Evolutionary conservation across 2,113 vertebrate species (phyloP).

Genomic region (Prochilodus magdalenae): DNA sequence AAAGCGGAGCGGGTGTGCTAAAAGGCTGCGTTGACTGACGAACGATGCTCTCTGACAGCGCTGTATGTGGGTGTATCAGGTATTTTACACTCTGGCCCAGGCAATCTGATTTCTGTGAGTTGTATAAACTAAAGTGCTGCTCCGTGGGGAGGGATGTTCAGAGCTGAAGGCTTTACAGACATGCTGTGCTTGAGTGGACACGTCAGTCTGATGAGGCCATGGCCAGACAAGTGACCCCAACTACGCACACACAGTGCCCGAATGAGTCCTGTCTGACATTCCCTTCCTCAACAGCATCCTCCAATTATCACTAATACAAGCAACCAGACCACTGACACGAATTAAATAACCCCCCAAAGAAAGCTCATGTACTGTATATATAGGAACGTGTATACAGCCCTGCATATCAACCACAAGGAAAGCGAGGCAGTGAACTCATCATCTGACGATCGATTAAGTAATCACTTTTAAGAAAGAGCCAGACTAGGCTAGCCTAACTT

Average conservation of each 20-base stretch:
- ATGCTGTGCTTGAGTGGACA: slow-evolving; percentile 40
- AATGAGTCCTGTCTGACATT: background rate
- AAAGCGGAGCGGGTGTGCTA: too few species aligned
- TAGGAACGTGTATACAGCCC: background rate
- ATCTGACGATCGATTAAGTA: too few species aligned
- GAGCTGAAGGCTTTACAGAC: slow-evolving; percentile 45
- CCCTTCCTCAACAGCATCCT: slow-evolving; percentile 4
- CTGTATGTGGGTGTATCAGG: too few species aligned
- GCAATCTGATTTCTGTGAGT: background rate
- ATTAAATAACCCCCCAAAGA: background rate
- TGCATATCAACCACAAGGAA: background rate
- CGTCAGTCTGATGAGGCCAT: slow-evolving; percentile 31
- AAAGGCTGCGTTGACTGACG: too few species aligned
- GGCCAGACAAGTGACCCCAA: slow-evolving; percentile 38
- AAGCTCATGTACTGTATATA: background rate
- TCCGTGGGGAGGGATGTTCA: slow-evolving; percentile 32
- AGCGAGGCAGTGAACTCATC: background rate
- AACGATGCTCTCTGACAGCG: too few species aligned
- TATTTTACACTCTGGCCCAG: background rate
- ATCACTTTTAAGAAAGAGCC: too few species aligned
- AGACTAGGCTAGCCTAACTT: too few species aligned
- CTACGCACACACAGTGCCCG: slow-evolving; percentile 10
- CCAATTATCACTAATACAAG: slow-evolving; percentile 6
- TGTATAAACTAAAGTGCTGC: slow-evolving; percentile 9
- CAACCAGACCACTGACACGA: background rate